Base-by-base conservation (phyloP, 2,797 vertebrate species). In the Thamnophis elegans region DNA sequence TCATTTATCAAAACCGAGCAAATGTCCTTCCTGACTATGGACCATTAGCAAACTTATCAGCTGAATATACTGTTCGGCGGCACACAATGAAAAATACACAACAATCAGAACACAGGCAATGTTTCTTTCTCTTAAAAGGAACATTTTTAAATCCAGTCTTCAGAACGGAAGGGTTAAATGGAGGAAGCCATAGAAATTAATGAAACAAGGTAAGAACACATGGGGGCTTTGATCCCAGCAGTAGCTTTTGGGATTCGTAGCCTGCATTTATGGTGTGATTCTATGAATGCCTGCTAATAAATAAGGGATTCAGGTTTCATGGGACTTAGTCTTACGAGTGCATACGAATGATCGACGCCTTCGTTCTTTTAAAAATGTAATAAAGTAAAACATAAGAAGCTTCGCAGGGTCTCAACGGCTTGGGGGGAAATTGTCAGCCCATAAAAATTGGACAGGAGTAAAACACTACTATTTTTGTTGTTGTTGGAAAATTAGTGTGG, bases 61-160 rank as follows among this genome's bases (percentile, higher is more conserved):
- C 56, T n/a, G 55, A 94, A 95, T 58, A 89, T 89, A 28, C 87
- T 94, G 91, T 94, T 89, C 92, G 62, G 47, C 93, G 92, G 93
- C 95, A 94, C 95, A 94, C 95, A 96, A 87, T 92, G 42, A 85
- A 87, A 42, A 89, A 94, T 58, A 95, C 90, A 95, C 28, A 26
- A 89, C 59, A 47, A 68, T 92, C 94, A 89, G 93, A 87, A 91
- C 82, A 51, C 51, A 59, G 94, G 28, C 56, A 65, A 88, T 93
- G 87, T 54, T 94, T 88, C 88, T 89, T 20, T 88, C 56, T 93
- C 92, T 92, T 93, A 92, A 92, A 0, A 0, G 16, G n/a, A 86
- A 89, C 91, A 58, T 26, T 90, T 94, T 94, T 59, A 90, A 88
- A 95, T 95, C 32, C 92, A 47, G 89, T 89, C 54, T 60, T 73